A percentile compares a stretch with the other conserved stretches of the same genome.
These are phyloP conservation scores for Tenthredo distinguenda DNA, from an alignment of 2,888 invertebrate species.

Conservation along the genomic window DNA sequence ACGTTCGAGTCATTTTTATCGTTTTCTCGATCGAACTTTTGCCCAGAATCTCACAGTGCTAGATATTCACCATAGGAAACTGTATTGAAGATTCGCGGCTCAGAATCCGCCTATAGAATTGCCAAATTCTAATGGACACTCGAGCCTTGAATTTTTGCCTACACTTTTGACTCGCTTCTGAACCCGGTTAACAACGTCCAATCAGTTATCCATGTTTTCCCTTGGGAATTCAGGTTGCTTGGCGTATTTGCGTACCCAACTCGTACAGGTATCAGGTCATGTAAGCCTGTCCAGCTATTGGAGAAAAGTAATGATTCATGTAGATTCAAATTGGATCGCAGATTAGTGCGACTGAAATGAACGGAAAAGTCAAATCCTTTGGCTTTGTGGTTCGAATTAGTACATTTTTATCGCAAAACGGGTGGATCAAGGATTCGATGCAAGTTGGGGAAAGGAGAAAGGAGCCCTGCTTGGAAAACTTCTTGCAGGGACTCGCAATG, in stretches of 20 bases:
- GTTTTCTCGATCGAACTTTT: neutral
- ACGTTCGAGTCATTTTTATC: neutral
- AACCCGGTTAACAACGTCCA: neutral
- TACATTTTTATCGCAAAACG: neutral
- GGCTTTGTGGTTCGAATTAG: neutral
- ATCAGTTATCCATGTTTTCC: neutral
- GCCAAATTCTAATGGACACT: neutral
- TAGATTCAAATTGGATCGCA: neutral
- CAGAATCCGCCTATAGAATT: neutral
- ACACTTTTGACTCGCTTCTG: neutral
- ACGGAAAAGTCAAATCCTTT: neutral
- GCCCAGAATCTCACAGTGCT: neutral
- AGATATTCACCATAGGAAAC: neutral
- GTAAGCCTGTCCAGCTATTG: neutral
- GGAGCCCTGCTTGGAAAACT: neutral
- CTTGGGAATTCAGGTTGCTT: neutral
- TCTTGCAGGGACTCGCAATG: neutral
- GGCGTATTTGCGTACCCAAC: too few relatives aligned
- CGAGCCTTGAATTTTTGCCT: neutral
- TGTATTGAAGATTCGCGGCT: neutral
- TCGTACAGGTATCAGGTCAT: too few relatives aligned
- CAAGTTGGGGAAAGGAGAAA: neutral
- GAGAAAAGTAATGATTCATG: neutral
- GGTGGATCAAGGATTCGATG: neutral
- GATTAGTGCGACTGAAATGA: neutral